Conservation (phyloP, 2,113 vertebrate genomes). For the Zosterops japonicus region DNA sequence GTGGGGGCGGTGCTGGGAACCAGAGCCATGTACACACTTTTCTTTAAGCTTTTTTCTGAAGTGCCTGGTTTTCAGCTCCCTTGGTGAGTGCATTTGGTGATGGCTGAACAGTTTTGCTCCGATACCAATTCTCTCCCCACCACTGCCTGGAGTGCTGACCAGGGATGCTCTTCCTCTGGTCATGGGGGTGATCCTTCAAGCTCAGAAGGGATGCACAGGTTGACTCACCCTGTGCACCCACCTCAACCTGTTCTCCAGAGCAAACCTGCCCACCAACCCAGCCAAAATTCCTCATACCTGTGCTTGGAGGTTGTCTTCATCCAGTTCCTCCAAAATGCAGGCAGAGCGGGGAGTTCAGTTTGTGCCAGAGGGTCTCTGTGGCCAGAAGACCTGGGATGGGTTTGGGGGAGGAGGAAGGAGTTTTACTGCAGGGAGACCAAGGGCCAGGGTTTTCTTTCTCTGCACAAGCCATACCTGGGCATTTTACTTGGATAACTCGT, state of each 20-base stretch:
- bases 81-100: neutral
- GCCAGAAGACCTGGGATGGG: neutral
- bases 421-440: neutral
- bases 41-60: neutral
- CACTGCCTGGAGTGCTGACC: neutral
- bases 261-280: neutral
- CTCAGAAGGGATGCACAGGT: neutral
- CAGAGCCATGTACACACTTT: neutral
- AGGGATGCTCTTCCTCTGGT: neutral
- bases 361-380: neutral
- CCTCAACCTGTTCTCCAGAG: neutral
- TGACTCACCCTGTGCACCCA: fast-evolving
- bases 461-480: neutral
- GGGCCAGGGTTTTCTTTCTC: neutral
- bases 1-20: neutral
- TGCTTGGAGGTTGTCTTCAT: neutral
- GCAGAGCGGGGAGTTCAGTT: fast-evolving
- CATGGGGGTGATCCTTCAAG: neutral
- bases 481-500: neutral
- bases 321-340: neutral
- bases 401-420: neutral
- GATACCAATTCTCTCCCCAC: fast-evolving
- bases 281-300: neutral
- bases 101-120: neutral
- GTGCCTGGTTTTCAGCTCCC: neutral